A percentile compares a stretch with the other conserved stretches of the same genome.
phyloP scores from a whole-genome alignment of 2,888 invertebrate genomes.

The Stomorhina lunata region DNA sequence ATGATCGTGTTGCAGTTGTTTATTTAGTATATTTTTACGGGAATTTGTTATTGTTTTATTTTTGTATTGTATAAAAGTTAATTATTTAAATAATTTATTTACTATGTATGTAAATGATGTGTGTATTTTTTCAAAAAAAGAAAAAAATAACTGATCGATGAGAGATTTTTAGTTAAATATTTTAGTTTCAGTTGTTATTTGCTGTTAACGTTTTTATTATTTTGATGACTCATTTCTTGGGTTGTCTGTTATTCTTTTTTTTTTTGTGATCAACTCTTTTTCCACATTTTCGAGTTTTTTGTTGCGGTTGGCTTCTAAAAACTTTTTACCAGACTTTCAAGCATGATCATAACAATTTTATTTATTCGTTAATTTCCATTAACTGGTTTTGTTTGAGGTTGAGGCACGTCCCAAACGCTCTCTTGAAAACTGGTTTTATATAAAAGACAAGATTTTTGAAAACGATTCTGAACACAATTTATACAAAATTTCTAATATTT shows the following conservation, averaged over 20 bases:
- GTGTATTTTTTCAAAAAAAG: neutral
- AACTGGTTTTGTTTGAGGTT: constrained; percentile 44
- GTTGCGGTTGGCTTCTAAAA: neutral
- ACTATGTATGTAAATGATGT: neutral
- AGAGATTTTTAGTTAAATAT: constrained; percentile 5
- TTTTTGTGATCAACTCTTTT: too few species aligned
- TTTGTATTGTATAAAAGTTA: neutral
- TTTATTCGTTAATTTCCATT: constrained; percentile 20
- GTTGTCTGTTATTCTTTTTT: constrained; percentile 24
- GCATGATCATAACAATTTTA: neutral
- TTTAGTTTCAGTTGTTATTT: neutral
- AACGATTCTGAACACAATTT: neutral
- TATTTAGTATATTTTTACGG: constrained; percentile 14
- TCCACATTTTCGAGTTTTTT: neutral
- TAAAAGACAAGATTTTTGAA: constrained; percentile 1
- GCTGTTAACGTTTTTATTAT: neutral
- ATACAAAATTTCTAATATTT: neutral
- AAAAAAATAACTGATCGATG: neutral
- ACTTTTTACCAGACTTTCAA: constrained; percentile 12
- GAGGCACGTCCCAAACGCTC: neutral
- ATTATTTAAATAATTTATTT: constrained; percentile 24
- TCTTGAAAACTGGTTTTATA: constrained; percentile 44
- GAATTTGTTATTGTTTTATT: neutral
- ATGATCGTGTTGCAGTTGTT: neutral
- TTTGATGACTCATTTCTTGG: constrained; percentile 59